Evolutionary conservation across 2,113 vertebrate genomes (phyloP), one percentile per base, ranked within the genome.

Genomic region (Columba livia): DNA sequence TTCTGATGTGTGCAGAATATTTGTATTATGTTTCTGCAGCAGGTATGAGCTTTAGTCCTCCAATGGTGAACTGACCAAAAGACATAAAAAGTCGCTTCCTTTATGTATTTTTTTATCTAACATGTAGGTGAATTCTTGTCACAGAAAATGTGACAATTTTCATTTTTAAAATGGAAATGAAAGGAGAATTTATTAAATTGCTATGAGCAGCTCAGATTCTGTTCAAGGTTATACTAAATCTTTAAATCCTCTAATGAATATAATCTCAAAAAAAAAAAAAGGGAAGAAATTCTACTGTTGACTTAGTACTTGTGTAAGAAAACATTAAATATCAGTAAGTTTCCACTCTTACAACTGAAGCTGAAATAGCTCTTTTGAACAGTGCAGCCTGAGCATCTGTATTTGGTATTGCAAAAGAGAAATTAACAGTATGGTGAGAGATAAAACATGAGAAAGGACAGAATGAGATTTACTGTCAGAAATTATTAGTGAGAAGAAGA

Each of bases 21-120:
- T 67, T 19, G 12, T 11, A 62, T 47, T 50, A n/a, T 9, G 11
- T 47, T 6, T 48, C 47, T 82, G 40, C 26, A 70, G 38, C 11
- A 73, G 26, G 3, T 40, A 48, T 21, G 15, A 62, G 3, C 9
- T 66, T 65, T 13, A 69, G 44, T 14, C 47, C 50, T 42, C 29
- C 64, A 89, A 24, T 31, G 34, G 19, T 13, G 67, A 84, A 69
- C 31, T 36, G 32, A 72, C 26, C 16, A 47, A 73, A 69, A 69
- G 19, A 56, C 1, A 11, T 6, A 84, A 9, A 31, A 79, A 71
- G 14, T 10, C 0, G 0, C 3, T 81, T 53, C 3, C 61, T 36
- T 40, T 62, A 44, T 3, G 3, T 28, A 44, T 51, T 32, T 90
- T 38, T 47, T 44, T 44, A 67, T 44, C 8, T 36, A 75, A 5